phyloP scores from a whole-genome alignment of 2,113 vertebrate genomes.

The Paramormyrops kingsleyae region DNA sequence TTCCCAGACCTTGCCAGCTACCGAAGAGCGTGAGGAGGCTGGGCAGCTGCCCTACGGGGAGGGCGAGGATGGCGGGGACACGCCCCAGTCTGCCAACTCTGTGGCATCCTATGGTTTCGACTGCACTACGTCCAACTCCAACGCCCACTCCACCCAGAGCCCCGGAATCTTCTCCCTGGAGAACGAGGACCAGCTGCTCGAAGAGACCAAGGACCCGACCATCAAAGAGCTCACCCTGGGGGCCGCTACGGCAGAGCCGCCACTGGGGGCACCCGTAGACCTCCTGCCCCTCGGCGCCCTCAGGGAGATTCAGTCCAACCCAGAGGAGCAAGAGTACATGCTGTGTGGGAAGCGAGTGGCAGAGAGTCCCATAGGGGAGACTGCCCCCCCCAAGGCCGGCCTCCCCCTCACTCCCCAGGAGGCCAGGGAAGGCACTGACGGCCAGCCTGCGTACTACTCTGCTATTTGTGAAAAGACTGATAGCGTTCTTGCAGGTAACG shows the following conservation, averaged over 20 bases:
- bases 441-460: slow-evolving; percentile 62
- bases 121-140: slow-evolving; percentile 66
- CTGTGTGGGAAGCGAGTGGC: slow-evolving; percentile 46
- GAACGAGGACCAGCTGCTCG: slow-evolving; percentile 65
- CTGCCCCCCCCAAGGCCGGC: slow-evolving; percentile 41
- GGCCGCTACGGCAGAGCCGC: slow-evolving; percentile 39
- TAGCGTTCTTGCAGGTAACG: slow-evolving; percentile 74
- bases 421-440: slow-evolving; percentile 37
- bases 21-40: slow-evolving; percentile 57
- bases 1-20: slow-evolving; percentile 39
- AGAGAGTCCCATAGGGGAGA: slow-evolving; percentile 35
- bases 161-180: slow-evolving; percentile 72
- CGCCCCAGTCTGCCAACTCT: slow-evolving; percentile 69
- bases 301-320: slow-evolving; percentile 28
- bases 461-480: slow-evolving; percentile 71
- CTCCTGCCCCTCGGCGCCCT: slow-evolving; percentile 54
- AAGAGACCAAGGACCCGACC: slow-evolving; percentile 65
- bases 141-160: slow-evolving; percentile 68
- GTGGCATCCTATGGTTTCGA: slow-evolving; percentile 69
- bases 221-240: slow-evolving; percentile 63
- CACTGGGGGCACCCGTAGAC: slow-evolving; percentile 55
- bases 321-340: slow-evolving; percentile 56
- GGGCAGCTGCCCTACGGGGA: slow-evolving; percentile 35
- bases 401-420: slow-evolving; percentile 34
- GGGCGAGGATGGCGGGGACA: slow-evolving; percentile 55